These are phyloP conservation scores for Chelmon rostratus DNA, from an alignment of 2,797 vertebrate species.

Conservation along the genomic window DNA sequence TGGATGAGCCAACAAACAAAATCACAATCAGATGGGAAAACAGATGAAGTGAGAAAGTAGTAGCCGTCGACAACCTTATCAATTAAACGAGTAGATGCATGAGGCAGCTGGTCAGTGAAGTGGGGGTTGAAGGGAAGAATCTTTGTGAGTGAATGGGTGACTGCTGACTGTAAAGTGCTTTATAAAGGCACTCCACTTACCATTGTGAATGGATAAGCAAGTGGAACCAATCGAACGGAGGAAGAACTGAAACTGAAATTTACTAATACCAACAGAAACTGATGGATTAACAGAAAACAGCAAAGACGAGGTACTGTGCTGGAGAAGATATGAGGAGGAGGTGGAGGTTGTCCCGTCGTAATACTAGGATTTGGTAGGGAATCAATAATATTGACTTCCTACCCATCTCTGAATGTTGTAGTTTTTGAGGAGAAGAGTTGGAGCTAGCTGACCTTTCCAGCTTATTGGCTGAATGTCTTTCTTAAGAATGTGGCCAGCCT, in stretches of 20 bases:
- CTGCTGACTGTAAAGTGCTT: too few species aligned
- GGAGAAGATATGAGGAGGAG: neutral
- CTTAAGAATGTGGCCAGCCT: too few species aligned
- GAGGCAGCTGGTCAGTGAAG: neutral
- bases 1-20: neutral
- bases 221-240: neutral
- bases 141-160: too few species aligned
- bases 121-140: neutral
- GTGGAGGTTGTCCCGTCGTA: neutral
- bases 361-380: slow-evolving; percentile 2
- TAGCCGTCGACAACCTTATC: neutral
- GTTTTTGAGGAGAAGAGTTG: too few species aligned
- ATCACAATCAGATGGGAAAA: neutral
- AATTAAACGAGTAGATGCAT: neutral
- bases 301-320: neutral
- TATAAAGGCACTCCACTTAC: too few species aligned
- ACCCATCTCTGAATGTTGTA: neutral
- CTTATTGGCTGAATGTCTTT: too few species aligned
- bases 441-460: too few species aligned
- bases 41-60: neutral
- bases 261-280: neutral
- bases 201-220: neutral
- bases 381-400: too few species aligned
- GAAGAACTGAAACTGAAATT: neutral
- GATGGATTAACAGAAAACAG: neutral